phyloP scores from a whole-genome alignment of 2,888 invertebrate genomes.

The Drosophila kokeensis region DNA sequence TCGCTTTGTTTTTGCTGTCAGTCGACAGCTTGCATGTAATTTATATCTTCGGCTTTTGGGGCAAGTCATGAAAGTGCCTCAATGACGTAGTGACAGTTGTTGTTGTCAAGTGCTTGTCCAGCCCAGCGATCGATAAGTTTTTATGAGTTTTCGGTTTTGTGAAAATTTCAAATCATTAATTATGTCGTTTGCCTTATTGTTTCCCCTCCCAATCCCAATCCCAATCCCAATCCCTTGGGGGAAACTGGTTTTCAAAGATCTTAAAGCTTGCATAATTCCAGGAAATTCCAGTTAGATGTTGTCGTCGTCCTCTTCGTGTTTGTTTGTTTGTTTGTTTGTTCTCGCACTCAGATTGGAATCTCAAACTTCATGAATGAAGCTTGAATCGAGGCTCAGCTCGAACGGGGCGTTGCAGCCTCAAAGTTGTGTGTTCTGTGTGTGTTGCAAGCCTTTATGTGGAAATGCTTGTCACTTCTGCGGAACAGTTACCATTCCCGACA shows the following conservation, averaged over 20 bases:
- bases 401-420: slow-evolving; percentile 10
- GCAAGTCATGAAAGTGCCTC: slow-evolving; percentile 44
- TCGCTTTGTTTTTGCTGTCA: slow-evolving; percentile 26
- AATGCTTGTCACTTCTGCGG: slow-evolving; percentile 68
- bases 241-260: slow-evolving; percentile 53
- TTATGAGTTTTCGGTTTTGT: slow-evolving; percentile 45
- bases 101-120: slow-evolving; percentile 14
- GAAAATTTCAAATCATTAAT: slow-evolving; percentile 75
- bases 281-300: slow-evolving; percentile 63
- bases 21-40: slow-evolving; percentile 40
- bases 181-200: slow-evolving; percentile 34
- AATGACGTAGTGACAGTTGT: slow-evolving; percentile 43
- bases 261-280: slow-evolving; percentile 60
- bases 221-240: slow-evolving; percentile 2
- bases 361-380: slow-evolving; percentile 68
- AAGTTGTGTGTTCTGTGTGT: slow-evolving; percentile 15
- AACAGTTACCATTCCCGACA: slow-evolving; percentile 52
- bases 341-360: slow-evolving; percentile 61
- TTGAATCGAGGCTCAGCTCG: slow-evolving; percentile 22
- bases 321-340: slow-evolving; percentile 14
- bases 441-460: slow-evolving; percentile 55
- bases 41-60: slow-evolving; percentile 43
- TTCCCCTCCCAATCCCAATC: neutral
- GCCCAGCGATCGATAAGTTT: slow-evolving; percentile 55
- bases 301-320: slow-evolving; percentile 23